Evolutionary conservation across 2,113 vertebrate species (phyloP), one percentile per base, ranked within the genome.

Genomic region (Todiramphus saurophagus): DNA sequence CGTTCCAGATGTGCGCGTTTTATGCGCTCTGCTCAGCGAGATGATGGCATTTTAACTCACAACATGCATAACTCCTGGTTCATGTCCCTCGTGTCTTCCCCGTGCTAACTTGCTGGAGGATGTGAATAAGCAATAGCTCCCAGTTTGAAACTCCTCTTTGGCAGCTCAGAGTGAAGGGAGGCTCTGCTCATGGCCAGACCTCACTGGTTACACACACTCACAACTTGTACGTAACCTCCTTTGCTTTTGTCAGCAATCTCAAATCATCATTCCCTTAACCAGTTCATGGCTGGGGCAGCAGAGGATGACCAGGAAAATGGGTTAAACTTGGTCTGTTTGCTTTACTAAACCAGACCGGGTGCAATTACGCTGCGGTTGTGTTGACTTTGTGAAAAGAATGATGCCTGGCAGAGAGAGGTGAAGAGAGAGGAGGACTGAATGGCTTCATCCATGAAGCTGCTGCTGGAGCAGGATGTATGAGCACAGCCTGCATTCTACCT

Each of bases 11-110:
- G 50, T 70, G 44, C 31, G 39, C 1, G 1, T 3, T 68, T 31
- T 37, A 69, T 2, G 3, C 31, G 28, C 23, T 19, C 63, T 89
- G 37, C 51, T 77, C 68, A 64, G 51, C 0, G 0, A 64, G 53
- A 23, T 10, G 35, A 78, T 8, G 55, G 13, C 51, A 76, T 73
- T 74, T 69, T 35, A 77, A 63, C 20, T 27, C 43, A 80, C 51
- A 74, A 10, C 1, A 1, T 23, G 13, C 25, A 2, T 5, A 31
- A 39, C 53, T 37, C n/a, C 27, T 0, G 0, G 27, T 30, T 60
- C 44, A 23, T 1, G 5, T 35, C 12, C 17, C 30, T 76, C 6
- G 13, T 13, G 10, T 16, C 48, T 75, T 46, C 23, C 27, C 44
- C 0, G 0, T 9, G 48, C 23, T 68, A 41, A 64, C 25, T 24